Evolutionary conservation across 2,113 vertebrate species (phyloP).

Genomic region (Phylloscopus trochiloides): DNA sequence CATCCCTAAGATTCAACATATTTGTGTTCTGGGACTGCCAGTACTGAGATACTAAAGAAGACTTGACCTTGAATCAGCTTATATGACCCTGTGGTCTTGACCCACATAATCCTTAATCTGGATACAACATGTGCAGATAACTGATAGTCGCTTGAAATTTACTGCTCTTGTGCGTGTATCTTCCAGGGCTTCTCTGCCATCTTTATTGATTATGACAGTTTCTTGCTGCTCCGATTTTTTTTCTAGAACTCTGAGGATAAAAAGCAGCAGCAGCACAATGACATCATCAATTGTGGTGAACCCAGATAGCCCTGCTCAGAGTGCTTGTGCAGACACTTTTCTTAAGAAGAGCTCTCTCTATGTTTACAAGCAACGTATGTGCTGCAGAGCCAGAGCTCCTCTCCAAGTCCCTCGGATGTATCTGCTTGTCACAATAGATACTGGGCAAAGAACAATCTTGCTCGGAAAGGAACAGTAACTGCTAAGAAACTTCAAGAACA

Average conservation of each 20-base stretch:
- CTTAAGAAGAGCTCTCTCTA: neutral
- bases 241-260: neutral
- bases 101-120: neutral
- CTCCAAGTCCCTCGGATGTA: neutral
- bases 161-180: neutral
- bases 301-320: neutral
- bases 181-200: neutral
- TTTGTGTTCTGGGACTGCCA: fast-evolving
- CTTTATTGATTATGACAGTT: neutral
- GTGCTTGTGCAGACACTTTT: neutral
- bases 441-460: neutral
- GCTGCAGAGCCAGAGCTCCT: neutral
- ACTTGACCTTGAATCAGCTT: neutral
- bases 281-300: neutral
- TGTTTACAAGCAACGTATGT: neutral
- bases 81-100: neutral
- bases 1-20: neutral
- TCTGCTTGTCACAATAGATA: neutral
- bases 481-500: neutral
- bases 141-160: neutral
- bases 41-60: neutral
- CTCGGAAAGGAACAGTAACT: neutral
- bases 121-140: neutral
- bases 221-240: neutral
- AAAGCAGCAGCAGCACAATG: neutral